Evolutionary conservation across 2,888 invertebrate genomes (phyloP).

Genomic region (Archips crataeganus): DNA sequence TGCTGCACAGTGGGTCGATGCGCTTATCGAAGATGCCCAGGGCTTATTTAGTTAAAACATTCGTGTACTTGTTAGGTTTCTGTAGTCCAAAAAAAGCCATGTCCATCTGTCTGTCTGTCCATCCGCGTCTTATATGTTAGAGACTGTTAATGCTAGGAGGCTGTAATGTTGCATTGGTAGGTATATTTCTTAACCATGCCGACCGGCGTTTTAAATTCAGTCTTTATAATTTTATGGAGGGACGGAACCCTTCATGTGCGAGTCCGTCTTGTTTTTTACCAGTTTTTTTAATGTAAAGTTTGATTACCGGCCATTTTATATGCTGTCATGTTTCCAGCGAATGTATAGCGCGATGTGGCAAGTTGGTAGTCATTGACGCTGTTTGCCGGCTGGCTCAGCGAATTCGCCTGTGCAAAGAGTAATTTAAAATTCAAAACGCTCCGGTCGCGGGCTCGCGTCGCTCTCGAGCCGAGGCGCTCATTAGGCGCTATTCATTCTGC

Average conservation of each 20-base stretch:
- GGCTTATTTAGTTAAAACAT: not conserved
- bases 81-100: too few species aligned
- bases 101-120: too few species aligned
- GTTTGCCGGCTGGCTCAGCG: conserved; percentile 73
- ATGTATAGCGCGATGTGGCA: conserved; percentile 42
- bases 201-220: too few species aligned
- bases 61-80: not conserved
- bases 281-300: not conserved
- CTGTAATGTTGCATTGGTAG: too few species aligned
- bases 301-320: conserved; percentile 9
- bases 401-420: conserved; percentile 74
- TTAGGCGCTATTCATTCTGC: conserved; percentile 69
- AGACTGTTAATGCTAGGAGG: too few species aligned
- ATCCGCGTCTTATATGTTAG: too few species aligned
- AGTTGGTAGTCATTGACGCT: conserved; percentile 46
- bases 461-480: conserved; percentile 57
- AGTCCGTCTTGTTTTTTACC: too few species aligned
- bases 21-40: conserved; percentile 8
- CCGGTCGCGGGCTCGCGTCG: conserved; percentile 54
- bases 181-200: too few species aligned
- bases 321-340: conserved; percentile 26
- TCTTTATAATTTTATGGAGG: too few species aligned
- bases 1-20: conserved; percentile 11
- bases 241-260: too few species aligned
- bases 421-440: conserved; percentile 81